Percentiles rank a stretch among this genome's conserved stretches.
Conservation (phyloP, 1,140 invertebrate genomes). For the Ostrea denselamellosa region DNA sequence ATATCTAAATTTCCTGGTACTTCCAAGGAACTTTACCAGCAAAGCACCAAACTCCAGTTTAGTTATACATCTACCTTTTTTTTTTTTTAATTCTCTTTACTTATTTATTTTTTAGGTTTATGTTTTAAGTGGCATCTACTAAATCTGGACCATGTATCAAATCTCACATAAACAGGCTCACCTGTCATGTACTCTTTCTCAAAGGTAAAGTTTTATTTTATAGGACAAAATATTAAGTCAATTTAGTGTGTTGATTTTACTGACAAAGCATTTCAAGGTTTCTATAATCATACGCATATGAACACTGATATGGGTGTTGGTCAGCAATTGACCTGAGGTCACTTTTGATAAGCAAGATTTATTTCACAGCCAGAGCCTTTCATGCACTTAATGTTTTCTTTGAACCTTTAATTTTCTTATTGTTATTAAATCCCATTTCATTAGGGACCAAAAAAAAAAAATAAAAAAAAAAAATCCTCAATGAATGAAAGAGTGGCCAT, state of each 20-base stretch:
- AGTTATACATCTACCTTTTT: no score
- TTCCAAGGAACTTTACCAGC: no score
- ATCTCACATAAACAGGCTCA: not conserved
- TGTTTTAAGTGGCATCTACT: no score
- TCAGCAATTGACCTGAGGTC: not conserved
- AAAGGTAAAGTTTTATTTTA: not conserved
- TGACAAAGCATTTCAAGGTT: constrained; percentile 20
- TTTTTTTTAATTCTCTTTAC: no score
- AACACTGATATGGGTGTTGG: constrained; percentile 14
- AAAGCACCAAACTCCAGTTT: no score
- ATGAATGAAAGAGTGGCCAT: no score
- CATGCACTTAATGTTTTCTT: no score
- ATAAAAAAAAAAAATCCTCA: no score
- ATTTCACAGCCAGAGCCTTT: not conserved
- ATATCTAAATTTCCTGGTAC: not conserved
- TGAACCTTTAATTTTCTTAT: no score
- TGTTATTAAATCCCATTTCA: no score
- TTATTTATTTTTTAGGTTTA: no score
- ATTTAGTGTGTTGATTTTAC: not conserved
- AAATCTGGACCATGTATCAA: not conserved
- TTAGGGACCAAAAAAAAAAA: no score
- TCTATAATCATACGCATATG: not conserved
- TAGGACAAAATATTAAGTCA: constrained; percentile 8
- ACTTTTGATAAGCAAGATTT: not conserved
- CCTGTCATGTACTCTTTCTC: not conserved